These are phyloP conservation scores for Opisthocomus hoazin DNA, from an alignment of 2,113 vertebrate species.

Conservation along the genomic window DNA sequence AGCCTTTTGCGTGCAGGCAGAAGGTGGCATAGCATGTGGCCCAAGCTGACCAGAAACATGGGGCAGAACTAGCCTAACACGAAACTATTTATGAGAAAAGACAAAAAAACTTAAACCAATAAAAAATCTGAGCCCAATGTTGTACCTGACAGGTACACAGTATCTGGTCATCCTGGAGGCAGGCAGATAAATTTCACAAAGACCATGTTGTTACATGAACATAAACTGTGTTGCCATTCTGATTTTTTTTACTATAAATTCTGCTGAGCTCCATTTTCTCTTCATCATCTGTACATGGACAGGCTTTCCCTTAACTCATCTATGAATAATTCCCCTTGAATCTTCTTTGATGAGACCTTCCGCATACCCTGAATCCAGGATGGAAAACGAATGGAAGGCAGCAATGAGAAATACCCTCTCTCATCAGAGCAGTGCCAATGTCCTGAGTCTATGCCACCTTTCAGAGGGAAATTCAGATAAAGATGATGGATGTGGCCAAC, in stretches of 20 bases:
- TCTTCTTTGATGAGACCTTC: background rate
- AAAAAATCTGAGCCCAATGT: background rate
- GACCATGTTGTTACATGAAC: background rate
- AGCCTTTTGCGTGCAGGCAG: background rate
- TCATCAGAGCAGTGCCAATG: background rate
- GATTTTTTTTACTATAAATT: background rate
- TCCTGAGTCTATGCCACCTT: background rate
- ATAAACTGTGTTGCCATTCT: background rate
- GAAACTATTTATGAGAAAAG: background rate
- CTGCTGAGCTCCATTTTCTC: background rate
- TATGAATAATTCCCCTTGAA: background rate
- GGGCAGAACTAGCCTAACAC: background rate
- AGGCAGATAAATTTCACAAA: background rate
- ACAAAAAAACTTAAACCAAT: accelerated
- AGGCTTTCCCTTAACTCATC: background rate
- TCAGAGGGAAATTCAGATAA: background rate
- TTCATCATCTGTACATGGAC: background rate
- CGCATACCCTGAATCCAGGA: background rate
- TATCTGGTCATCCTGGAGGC: background rate
- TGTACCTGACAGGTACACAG: background rate
- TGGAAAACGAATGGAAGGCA: background rate
- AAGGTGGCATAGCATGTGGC: background rate
- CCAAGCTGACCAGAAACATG: background rate
- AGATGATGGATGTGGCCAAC: background rate
- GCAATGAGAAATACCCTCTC: background rate